Conservation (phyloP, 2,797 vertebrate genomes). For the Pagetopsis macropterus region DNA sequence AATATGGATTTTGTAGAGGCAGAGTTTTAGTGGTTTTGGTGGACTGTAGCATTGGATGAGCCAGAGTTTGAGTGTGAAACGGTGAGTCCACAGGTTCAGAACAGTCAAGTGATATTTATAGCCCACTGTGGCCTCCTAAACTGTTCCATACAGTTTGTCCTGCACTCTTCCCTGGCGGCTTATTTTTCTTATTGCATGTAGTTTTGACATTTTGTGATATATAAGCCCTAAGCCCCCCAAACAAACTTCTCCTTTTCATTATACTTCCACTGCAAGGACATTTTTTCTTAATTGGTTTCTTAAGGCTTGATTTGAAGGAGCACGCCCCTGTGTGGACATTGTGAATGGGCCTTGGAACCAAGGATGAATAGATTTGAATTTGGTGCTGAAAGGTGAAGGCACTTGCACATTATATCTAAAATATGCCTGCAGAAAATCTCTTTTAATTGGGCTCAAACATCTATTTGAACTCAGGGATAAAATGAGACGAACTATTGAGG, state of each 20-base stretch:
- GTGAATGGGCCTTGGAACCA: too few species aligned
- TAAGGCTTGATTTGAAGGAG: too few species aligned
- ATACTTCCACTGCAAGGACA: too few species aligned
- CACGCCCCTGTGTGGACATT: too few species aligned
- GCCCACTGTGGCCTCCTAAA: conserved; percentile 31
- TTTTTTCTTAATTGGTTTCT: too few species aligned
- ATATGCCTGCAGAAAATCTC: too few species aligned
- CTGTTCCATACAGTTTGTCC: conserved; percentile 33
- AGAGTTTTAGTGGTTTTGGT: conserved; percentile 19
- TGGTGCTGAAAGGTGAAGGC: too few species aligned
- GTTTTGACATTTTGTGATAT: conserved; percentile 32
- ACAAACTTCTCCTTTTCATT: conserved; percentile 1
- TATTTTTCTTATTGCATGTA: conserved; percentile 33
- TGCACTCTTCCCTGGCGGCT: conserved; percentile 44
- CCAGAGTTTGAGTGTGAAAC: conserved; percentile 25
- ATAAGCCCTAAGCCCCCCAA: conserved; percentile 32
- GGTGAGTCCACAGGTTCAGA: conserved; percentile 37
- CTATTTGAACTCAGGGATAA: too few species aligned
- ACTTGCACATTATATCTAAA: too few species aligned
- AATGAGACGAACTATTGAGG: too few species aligned
- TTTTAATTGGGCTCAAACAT: too few species aligned
- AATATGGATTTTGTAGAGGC: conserved; percentile 11
- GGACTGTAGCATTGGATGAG: conserved; percentile 36
- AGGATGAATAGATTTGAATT: too few species aligned
- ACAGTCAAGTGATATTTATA: conserved; percentile 62